A percentile compares a stretch with the other conserved stretches of the same genome.
Evolutionary conservation across 2,888 invertebrate species (phyloP).

Genomic region (Eucriotettix oculatus): DNA sequence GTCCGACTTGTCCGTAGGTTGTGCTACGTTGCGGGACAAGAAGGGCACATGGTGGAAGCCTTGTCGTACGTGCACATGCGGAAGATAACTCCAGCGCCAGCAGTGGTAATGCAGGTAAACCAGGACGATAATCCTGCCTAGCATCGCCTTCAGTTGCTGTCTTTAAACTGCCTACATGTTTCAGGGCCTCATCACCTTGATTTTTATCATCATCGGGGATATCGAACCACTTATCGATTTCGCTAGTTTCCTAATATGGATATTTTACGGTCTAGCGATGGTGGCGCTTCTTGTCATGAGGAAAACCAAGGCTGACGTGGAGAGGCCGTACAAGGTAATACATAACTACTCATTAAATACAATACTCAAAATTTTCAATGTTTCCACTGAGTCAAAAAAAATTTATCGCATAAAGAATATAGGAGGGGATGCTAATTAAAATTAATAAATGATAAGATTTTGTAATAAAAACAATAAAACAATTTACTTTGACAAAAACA

Average conservation of each 20-base stretch:
- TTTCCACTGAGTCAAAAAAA: no score
- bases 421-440: no score
- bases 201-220: slow-evolving; percentile 56
- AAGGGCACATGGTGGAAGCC: slow-evolving; percentile 63
- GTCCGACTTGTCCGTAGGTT: slow-evolving; percentile 32
- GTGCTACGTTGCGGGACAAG: slow-evolving; percentile 67
- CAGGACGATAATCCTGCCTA: neutral
- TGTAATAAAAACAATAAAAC: no score
- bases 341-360: neutral
- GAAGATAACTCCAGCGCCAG: slow-evolving; percentile 60
- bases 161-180: neutral
- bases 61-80: slow-evolving; percentile 63
- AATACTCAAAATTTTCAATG: no score
- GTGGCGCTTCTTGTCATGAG: slow-evolving; percentile 57
- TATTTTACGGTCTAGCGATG: slow-evolving; percentile 73
- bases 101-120: slow-evolving; percentile 59
- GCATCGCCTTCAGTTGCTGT: neutral
- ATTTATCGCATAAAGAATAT: no score
- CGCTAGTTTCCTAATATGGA: slow-evolving; percentile 75
- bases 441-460: no score
- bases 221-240: slow-evolving; percentile 65
- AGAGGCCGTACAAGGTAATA: slow-evolving; percentile 50
- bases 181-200: slow-evolving; percentile 47
- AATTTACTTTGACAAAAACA: no score
- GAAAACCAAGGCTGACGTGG: slow-evolving; percentile 45